Conservation (phyloP, 2,888 invertebrate species). For the Desoria tigrina region DNA sequence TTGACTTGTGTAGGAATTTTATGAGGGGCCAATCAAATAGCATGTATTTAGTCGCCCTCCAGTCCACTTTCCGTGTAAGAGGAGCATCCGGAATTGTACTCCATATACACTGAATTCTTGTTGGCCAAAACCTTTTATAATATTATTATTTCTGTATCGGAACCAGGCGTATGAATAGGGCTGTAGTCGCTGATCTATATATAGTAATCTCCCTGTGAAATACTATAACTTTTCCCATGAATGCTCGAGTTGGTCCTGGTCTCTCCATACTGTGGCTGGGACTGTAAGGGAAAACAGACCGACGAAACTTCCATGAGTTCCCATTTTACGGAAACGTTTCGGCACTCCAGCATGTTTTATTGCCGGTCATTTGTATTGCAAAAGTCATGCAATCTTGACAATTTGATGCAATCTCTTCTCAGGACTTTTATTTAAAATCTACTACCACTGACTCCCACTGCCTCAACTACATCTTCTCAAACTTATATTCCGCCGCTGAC, state of each 20-base stretch:
- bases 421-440: constrained; percentile 15
- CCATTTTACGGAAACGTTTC: constrained; percentile 46
- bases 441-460: no score
- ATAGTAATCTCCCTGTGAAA: no score
- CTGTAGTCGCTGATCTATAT: no score
- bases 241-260: no score
- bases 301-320: constrained; percentile 10
- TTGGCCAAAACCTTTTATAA: constrained; percentile 3
- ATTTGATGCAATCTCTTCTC: constrained; percentile 41
- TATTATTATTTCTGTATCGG: neutral
- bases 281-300: neutral
- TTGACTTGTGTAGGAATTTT: constrained; percentile 4
- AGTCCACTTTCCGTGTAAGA: constrained; percentile 19
- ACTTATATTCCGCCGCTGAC: no score
- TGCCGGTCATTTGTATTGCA: constrained; percentile 49
- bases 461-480: no score
- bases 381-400: constrained; percentile 47
- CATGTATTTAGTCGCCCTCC: constrained; percentile 17
- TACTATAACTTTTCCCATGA: no score
- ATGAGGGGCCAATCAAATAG: constrained; percentile 18
- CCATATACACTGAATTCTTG: neutral
- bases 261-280: no score
- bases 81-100: constrained; percentile 20
- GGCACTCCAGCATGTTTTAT: constrained; percentile 50
- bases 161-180: no score